phyloP scores from a whole-genome alignment of 2,113 vertebrate species.

The Percina caprodes region DNA sequence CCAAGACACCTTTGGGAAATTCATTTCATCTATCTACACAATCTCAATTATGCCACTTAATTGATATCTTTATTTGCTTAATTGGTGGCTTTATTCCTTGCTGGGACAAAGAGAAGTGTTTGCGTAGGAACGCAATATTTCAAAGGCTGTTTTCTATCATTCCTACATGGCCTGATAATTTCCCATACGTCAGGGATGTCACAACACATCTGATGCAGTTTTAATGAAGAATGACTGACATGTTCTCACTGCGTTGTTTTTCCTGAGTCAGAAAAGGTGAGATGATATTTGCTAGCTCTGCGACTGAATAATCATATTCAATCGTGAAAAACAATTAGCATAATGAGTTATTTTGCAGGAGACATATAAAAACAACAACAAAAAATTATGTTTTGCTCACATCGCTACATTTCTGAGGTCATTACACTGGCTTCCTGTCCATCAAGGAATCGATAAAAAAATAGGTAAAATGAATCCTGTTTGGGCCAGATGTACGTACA shows the following conservation, averaged over 20 bases:
- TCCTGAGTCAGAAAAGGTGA: constrained; percentile 33
- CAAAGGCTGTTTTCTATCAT: constrained; percentile 56
- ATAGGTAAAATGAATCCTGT: too few relatives aligned
- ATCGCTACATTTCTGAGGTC: too few relatives aligned
- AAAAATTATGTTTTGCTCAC: not conserved
- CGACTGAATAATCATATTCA: constrained; percentile 26
- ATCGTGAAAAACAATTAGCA: constrained; percentile 52
- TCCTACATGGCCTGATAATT: constrained; percentile 58
- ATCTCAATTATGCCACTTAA: constrained; percentile 84
- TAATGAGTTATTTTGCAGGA: not conserved
- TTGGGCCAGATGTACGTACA: too few relatives aligned
- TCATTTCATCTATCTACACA: constrained; percentile 78
- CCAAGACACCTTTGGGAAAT: constrained; percentile 79
- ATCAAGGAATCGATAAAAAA: too few relatives aligned
- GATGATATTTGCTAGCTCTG: constrained; percentile 33
- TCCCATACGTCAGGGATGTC: constrained; percentile 64
- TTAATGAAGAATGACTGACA: constrained; percentile 66
- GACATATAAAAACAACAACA: not conserved
- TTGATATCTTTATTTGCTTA: constrained; percentile 86
- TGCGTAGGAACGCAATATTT: constrained; percentile 18
- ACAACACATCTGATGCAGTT: constrained; percentile 48
- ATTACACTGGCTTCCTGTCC: too few relatives aligned
- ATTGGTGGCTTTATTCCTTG: constrained; percentile 72
- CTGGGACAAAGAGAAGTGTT: constrained; percentile 38
- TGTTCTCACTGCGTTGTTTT: constrained; percentile 35